Base-by-base conservation (phyloP, 2,888 invertebrate genomes). In the Odontomyia ornata region DNA sequence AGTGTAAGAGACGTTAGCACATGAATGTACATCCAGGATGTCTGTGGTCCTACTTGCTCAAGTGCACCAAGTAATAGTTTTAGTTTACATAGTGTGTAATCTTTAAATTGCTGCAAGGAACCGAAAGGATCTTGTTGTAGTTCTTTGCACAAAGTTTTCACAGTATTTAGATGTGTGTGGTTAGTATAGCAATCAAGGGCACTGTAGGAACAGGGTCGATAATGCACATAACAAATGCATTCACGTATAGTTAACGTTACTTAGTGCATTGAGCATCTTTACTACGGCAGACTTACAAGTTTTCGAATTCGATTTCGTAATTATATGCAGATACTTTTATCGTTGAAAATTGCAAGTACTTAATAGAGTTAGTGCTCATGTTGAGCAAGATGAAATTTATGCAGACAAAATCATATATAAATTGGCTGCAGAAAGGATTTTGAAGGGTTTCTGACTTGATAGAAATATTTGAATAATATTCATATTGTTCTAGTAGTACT, bases 91-190 rank as follows among this genome's bases (percentile, higher is more conserved):
- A 60, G 60, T 25, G 25, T 60, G 60, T 25, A 60, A 60, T 60
- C 60, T 60, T 60, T 60, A 60, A 60, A 60, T 60, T 13, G 60
- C 60, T 60, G 60, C 60, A 60, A 60, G 60, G 23, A 60, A 1
- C 25, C 60, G 60, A 60, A 60, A 60, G 23, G 23, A 60, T 25
- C 25, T 60, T 60, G 23, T 23, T 60, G 60, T 60, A 23, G 60
- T 60, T 60, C 60, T 60, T 60, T 25, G 9, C 25, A 23, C 21
- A 5, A 25, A 60, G 25, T 60, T 60, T 60, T 60, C 23, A 23
- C 25, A 23, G 60, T n/a, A 11, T 23, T 52, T 52, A 18, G 23
- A 60, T 21, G 25, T n/a, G n/a, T 60, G 60, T 60, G 60, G 52
- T 52, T 13, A 4, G 3, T 52, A 9, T 4, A 5, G 36, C 36